phyloP scores from a whole-genome alignment of 37 sponge, comb jelly and placozoan genomes.

The Ianthella basta region DNA sequence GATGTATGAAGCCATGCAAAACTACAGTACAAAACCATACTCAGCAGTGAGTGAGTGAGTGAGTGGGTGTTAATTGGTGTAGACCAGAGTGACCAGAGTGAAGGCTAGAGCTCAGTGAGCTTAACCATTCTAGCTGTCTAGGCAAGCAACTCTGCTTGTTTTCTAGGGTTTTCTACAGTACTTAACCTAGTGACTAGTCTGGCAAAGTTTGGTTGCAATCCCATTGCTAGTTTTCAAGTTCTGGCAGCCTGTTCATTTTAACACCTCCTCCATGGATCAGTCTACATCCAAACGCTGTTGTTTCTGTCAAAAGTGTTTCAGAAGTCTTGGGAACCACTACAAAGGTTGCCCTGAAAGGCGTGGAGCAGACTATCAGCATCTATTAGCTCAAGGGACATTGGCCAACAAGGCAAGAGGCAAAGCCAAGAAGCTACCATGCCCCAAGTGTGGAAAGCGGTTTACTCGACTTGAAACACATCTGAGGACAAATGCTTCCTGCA shows the following conservation, averaged over 20 bases:
- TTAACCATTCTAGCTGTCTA: conserved; percentile 3
- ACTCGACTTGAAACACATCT: conserved; percentile 6
- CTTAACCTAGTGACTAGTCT: conserved; percentile 11
- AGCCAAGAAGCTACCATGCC: conserved; percentile 1
- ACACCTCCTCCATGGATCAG: background rate
- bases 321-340: conserved; percentile 6
- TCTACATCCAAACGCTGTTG: background rate
- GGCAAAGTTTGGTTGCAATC: conserved; percentile 19
- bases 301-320: conserved; percentile 10
- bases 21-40: too few species aligned
- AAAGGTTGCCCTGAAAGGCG: conserved; percentile 5
- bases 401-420: background rate
- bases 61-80: too few species aligned
- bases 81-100: too few species aligned
- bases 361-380: conserved; percentile 12
- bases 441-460: background rate
- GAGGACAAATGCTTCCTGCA: background rate
- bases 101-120: background rate
- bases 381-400: background rate
- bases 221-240: too few species aligned
- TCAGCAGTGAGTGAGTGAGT: too few species aligned
- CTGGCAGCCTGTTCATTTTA: background rate
- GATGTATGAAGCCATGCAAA: too few species aligned
- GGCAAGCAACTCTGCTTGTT: conserved; percentile 6
- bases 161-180: conserved; percentile 13